A percentile compares a stretch with the other conserved stretches of the same genome.
phyloP scores from a whole-genome alignment of 2,888 invertebrate species.

The Caenorhabditis imperialis region DNA sequence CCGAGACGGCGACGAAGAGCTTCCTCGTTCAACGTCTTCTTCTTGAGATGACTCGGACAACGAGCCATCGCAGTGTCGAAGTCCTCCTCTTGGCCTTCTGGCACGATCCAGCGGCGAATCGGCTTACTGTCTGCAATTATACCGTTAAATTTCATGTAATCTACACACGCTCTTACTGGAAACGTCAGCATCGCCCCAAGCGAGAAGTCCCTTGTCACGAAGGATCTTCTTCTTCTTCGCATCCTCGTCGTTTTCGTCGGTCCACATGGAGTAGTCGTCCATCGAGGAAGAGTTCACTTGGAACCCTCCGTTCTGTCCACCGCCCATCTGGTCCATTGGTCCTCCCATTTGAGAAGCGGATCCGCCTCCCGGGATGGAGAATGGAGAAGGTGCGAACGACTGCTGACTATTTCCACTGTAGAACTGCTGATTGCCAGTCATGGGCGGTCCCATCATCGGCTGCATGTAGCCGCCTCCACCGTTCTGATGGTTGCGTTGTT shows the following conservation, averaged over 20 bases:
- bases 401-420: conserved; percentile 11
- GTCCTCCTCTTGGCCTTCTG: conserved; percentile 51
- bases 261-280: conserved; percentile 60
- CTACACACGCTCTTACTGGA: no score
- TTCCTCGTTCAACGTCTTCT: conserved; percentile 50
- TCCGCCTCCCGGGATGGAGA: conserved; percentile 21
- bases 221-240: conserved; percentile 53
- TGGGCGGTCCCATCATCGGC: conserved; percentile 25
- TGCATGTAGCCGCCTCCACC: conserved; percentile 21
- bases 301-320: conserved; percentile 16
- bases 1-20: conserved; percentile 30
- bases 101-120: conserved; percentile 41
- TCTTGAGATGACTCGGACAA: conserved; percentile 40
- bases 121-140: conserved; percentile 39
- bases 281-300: conserved; percentile 18
- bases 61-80: conserved; percentile 44
- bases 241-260: conserved; percentile 55
- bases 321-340: conserved; percentile 8
- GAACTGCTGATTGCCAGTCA: conserved; percentile 12
- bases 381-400: conserved; percentile 28
- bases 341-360: conserved; percentile 8
- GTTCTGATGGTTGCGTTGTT: conserved; percentile 16
- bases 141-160: no score
- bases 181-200: conserved; percentile 50
- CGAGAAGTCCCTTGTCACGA: conserved; percentile 50